Evolutionary conservation across 1,140 invertebrate genomes (phyloP).

Genomic region (Tachypleus tridentatus): DNA sequence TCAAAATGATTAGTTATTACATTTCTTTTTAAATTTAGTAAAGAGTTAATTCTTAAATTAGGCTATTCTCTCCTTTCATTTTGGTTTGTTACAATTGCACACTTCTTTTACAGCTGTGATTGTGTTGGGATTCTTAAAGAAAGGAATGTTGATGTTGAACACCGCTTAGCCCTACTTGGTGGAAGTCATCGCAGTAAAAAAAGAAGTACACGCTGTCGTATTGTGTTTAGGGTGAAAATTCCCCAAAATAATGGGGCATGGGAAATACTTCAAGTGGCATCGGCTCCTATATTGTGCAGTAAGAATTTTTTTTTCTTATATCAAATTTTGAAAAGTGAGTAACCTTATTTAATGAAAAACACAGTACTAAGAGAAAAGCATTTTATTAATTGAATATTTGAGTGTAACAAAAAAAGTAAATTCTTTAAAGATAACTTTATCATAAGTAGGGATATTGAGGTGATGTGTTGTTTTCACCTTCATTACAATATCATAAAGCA

Average conservation of each 20-base stretch:
- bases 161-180: slow-evolving; percentile 55
- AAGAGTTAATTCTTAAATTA: too few relatives aligned
- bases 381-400: not conserved
- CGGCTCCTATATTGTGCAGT: slow-evolving; percentile 92
- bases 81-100: not conserved
- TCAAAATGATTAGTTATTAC: too few relatives aligned
- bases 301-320: slow-evolving; percentile 39
- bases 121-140: slow-evolving; percentile 60
- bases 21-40: too few relatives aligned
- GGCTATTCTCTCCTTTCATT: too few relatives aligned
- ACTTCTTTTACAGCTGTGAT: slow-evolving; percentile 41
- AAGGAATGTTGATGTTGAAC: slow-evolving; percentile 91
- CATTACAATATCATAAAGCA: not conserved
- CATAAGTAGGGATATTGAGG: not conserved
- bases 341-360: not conserved
- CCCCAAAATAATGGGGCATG: slow-evolving; percentile 45
- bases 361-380: not conserved
- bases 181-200: slow-evolving; percentile 51
- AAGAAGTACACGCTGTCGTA: slow-evolving; percentile 85
- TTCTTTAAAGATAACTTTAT: not conserved
- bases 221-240: slow-evolving; percentile 80
- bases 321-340: not conserved
- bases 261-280: slow-evolving; percentile 82
- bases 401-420: not conserved
- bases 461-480: not conserved